Evolutionary conservation across 2,113 vertebrate genomes (phyloP).

Genomic region (Hydrochoerus hydrochaeris): DNA sequence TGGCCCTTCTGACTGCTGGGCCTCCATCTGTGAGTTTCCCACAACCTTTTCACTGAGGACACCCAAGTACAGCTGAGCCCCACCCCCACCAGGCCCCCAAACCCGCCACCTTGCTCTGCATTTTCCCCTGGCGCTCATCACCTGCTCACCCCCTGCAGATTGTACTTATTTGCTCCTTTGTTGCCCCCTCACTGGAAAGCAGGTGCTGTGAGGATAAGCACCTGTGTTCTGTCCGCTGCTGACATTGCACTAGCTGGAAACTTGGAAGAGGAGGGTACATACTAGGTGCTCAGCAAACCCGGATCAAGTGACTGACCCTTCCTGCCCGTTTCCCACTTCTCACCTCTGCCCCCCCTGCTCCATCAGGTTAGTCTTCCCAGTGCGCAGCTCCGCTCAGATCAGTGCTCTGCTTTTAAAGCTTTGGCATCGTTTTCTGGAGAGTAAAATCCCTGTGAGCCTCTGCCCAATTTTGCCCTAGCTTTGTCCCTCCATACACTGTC

Average conservation of each 20-base stretch:
- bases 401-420: not conserved
- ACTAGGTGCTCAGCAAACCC: not conserved
- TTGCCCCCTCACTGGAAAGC: not conserved
- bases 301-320: not conserved
- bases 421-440: not conserved
- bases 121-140: not conserved
- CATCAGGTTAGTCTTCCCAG: not conserved
- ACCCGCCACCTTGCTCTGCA: not conserved
- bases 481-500: not conserved
- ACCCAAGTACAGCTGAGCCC: not conserved
- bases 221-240: not conserved
- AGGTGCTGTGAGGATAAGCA: not conserved
- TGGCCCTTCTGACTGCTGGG: not conserved
- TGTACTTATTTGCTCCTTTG: not conserved
- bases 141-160: not conserved
- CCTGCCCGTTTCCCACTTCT: not conserved
- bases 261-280: not conserved
- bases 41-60: not conserved
- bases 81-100: not conserved
- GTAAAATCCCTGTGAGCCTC: not conserved
- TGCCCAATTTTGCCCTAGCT: not conserved
- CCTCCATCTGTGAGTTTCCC: not conserved
- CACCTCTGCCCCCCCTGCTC: not conserved
- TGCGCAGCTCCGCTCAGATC: not conserved
- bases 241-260: not conserved